Percentiles rank a stretch among this genome's conserved stretches.
phyloP scores from a whole-genome alignment of 2,888 invertebrate genomes.

The Heliconius hortense region DNA sequence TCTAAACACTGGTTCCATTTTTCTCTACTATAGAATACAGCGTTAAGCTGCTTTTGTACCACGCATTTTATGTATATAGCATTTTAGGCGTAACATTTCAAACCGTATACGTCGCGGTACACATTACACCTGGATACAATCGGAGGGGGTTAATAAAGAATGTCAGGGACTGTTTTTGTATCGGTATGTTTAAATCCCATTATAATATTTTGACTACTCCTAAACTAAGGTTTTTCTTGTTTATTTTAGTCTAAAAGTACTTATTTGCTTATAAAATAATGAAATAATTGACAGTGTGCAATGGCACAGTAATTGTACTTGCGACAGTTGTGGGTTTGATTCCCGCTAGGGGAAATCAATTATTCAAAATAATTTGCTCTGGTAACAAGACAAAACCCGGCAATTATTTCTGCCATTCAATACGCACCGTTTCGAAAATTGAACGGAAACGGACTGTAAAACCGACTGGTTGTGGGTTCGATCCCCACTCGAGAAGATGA shows the following conservation, averaged over 20 bases:
- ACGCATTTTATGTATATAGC: neutral
- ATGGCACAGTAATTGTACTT: no score
- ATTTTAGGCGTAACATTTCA: constrained; percentile 51
- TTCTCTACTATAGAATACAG: no score
- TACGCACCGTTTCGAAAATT: neutral
- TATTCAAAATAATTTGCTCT: no score
- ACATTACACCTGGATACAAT: constrained; percentile 61
- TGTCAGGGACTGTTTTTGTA: constrained; percentile 53
- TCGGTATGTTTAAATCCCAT: constrained; percentile 42
- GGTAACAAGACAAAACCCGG: no score
- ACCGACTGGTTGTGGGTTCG: no score
- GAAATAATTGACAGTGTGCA: neutral
- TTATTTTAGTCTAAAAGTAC: neutral
- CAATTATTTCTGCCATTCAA: no score
- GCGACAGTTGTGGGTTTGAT: no score
- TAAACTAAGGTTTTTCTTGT: neutral
- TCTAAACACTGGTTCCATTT: neutral
- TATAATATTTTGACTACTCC: constrained; percentile 39
- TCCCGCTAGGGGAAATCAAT: no score
- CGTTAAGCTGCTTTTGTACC: no score
- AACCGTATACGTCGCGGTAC: constrained; percentile 40
- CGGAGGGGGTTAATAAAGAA: constrained; percentile 67
- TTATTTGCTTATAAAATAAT: neutral
- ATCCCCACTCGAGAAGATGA: no score
- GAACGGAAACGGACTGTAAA: neutral